Conservation (phyloP, 2,797 vertebrate species). For the Eremophila alpestris region DNA sequence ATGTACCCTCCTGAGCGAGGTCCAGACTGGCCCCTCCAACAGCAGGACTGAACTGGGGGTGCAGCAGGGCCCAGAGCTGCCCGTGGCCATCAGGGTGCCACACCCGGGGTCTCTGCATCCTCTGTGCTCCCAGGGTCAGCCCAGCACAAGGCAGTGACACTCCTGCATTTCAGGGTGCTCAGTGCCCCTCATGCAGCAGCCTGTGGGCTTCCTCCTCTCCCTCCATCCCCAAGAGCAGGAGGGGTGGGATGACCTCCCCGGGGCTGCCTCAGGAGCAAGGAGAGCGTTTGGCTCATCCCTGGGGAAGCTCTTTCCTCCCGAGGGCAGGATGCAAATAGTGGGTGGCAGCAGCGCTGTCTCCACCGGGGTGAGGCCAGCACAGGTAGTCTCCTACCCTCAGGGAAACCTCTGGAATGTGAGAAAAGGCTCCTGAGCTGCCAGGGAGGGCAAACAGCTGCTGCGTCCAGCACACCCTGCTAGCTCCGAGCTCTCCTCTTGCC, state of each 20-base stretch:
- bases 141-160: rapidly evolving
- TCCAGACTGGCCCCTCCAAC: background rate
- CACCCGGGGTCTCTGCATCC: background rate
- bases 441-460: background rate
- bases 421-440: background rate
- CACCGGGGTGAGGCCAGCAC: background rate
- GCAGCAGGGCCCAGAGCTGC: background rate
- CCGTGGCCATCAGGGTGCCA: background rate
- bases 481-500: background rate
- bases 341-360: background rate
- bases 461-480: background rate
- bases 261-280: background rate
- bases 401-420: background rate
- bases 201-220: background rate
- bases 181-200: background rate
- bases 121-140: background rate
- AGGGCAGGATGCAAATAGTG: background rate
- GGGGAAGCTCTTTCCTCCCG: background rate
- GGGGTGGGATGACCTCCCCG: background rate
- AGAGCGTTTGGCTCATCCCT: background rate
- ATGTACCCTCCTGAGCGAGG: background rate
- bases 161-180: background rate
- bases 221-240: background rate
- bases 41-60: background rate
- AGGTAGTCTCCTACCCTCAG: background rate